Conservation (phyloP, 1,140 invertebrate genomes). For the Ephestia elutella region DNA sequence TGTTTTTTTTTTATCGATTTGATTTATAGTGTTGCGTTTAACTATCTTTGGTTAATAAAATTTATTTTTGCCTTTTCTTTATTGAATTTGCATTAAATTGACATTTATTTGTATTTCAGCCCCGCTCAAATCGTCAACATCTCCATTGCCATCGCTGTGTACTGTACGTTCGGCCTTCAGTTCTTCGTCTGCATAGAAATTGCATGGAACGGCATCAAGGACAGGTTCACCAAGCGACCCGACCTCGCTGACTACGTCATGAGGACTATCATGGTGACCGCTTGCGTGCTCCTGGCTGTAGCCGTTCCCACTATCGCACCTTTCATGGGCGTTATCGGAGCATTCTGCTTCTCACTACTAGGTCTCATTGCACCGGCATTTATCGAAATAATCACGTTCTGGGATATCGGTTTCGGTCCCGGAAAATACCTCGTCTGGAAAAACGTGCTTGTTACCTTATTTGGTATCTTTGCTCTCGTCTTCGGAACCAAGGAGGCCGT, state of each 20-base stretch:
- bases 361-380: conserved; percentile 93
- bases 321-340: conserved; percentile 94
- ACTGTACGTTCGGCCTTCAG: conserved; percentile 95
- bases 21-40: too few species aligned
- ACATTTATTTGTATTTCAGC: conserved; percentile 71
- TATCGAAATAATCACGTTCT: conserved; percentile 88
- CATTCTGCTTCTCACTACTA: conserved; percentile 94
- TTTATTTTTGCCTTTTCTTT: too few species aligned
- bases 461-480: conserved; percentile 84
- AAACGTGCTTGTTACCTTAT: conserved; percentile 82
- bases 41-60: too few species aligned
- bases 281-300: conserved; percentile 86
- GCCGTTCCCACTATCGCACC: conserved; percentile 91
- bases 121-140: conserved; percentile 90
- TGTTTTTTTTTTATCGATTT: too few species aligned
- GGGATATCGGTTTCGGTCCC: conserved; percentile 83
- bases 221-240: conserved; percentile 80
- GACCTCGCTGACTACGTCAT: conserved; percentile 84
- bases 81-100: too few species aligned
- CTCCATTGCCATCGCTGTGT: conserved; percentile 90
- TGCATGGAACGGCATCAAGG: conserved; percentile 83
- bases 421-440: conserved; percentile 85
- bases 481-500: conserved; percentile 88
- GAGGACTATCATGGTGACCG: conserved; percentile 78
- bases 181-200: conserved; percentile 95